Evolutionary conservation across 2,113 vertebrate species (phyloP).

Genomic region (Salvelinus alpinus): DNA sequence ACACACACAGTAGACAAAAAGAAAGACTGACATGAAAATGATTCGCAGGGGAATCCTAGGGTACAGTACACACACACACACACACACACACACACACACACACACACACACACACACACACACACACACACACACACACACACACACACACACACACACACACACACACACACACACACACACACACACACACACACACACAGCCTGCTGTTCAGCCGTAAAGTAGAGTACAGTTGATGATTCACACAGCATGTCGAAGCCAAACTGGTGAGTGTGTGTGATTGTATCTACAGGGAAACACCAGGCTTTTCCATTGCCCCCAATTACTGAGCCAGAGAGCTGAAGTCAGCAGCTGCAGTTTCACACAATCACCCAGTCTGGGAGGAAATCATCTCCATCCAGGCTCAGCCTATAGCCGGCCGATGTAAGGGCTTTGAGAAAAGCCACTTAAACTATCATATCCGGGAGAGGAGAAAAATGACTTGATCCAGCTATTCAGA

Average conservation of each 20-base stretch:
- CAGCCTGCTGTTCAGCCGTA: constrained; percentile 16
- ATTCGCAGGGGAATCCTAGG: too few relatives aligned
- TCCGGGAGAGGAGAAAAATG: constrained; percentile 40
- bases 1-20: background rate
- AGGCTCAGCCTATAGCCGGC: constrained; percentile 29
- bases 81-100: constrained; percentile 1
- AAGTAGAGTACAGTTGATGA: constrained; percentile 36
- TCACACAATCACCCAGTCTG: constrained; percentile 57
- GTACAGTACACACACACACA: background rate
- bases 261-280: constrained; percentile 30
- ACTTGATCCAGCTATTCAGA: constrained; percentile 42
- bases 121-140: background rate
- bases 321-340: constrained; percentile 59
- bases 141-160: background rate
- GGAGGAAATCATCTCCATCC: constrained; percentile 56
- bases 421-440: constrained; percentile 29
- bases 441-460: constrained; percentile 62
- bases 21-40: too few relatives aligned
- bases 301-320: constrained; percentile 53
- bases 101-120: background rate
- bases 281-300: constrained; percentile 61
- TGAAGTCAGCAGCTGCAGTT: constrained; percentile 53
- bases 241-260: constrained; percentile 49
- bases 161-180: too few relatives aligned
- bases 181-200: background rate